A percentile compares a stretch with the other conserved stretches of the same genome.
Conservation (phyloP, 2,888 invertebrate genomes). For the Andrena praecox region DNA sequence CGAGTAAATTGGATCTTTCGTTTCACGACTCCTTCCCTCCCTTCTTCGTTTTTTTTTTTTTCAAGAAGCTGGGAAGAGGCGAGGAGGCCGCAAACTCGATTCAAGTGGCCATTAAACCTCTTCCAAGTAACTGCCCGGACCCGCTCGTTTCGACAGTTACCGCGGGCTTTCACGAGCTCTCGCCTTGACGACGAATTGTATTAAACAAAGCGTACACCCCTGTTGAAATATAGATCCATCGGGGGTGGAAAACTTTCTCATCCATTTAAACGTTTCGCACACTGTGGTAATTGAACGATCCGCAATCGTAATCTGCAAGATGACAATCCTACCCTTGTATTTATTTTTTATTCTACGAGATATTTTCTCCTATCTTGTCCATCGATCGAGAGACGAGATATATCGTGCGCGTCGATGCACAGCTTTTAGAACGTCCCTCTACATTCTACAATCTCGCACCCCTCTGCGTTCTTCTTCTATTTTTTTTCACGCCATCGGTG, state of each 20-base stretch:
- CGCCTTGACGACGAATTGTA: constrained; percentile 43
- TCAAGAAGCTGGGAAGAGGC: constrained; percentile 45
- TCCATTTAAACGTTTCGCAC: background rate
- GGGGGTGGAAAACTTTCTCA: constrained; percentile 3
- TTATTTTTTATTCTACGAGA: constrained; percentile 21
- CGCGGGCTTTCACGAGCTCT: constrained; percentile 50
- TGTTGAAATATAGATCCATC: background rate
- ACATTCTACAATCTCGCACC: constrained; percentile 34
- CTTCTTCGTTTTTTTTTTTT: background rate
- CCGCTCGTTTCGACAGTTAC: constrained; percentile 68
- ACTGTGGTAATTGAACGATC: too few relatives aligned
- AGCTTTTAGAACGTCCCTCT: background rate
- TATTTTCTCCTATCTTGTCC: background rate
- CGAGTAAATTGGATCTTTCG: constrained; percentile 73
- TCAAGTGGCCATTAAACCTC: constrained; percentile 74
- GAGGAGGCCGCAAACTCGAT: constrained; percentile 71
- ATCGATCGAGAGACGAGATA: constrained; percentile 25
- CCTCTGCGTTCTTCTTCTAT: too few relatives aligned
- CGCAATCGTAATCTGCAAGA: background rate
- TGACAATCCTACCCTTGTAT: background rate
- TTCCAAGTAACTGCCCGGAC: constrained; percentile 66
- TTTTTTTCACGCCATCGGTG: constrained; percentile 28
- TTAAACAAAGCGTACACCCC: constrained; percentile 52
- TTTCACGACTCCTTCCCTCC: constrained; percentile 54
- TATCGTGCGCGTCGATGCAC: constrained; percentile 6